phyloP scores from a whole-genome alignment of 2,113 vertebrate genomes.

The Rissa tridactyla region DNA sequence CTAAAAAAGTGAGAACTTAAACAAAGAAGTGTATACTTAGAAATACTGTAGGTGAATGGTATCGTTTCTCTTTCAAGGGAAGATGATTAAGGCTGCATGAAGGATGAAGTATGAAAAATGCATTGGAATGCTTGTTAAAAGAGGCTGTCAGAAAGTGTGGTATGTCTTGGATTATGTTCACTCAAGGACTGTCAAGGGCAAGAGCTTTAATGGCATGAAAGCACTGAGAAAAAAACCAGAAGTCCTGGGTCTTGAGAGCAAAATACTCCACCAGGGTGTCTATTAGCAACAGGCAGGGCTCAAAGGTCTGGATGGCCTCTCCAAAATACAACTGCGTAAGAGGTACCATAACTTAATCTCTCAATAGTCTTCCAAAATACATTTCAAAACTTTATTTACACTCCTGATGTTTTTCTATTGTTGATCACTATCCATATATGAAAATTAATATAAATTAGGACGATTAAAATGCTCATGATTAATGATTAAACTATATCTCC shows the following conservation, averaged over 20 bases:
- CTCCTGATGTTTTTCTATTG: neutral
- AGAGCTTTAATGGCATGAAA: slow-evolving; percentile 47
- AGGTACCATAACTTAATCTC: neutral
- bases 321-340: neutral
- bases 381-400: neutral
- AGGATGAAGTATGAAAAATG: slow-evolving; percentile 56
- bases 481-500: neutral
- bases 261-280: neutral
- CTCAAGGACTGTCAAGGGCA: slow-evolving; percentile 14
- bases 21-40: slow-evolving; percentile 11
- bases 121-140: slow-evolving; percentile 54
- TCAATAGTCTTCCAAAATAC: neutral
- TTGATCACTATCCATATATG: neutral
- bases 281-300: neutral
- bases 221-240: neutral
- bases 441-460: neutral
- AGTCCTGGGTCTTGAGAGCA: neutral
- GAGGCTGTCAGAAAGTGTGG: slow-evolving; percentile 29
- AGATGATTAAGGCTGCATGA: slow-evolving; percentile 30
- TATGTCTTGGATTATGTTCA: slow-evolving; percentile 49
- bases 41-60: neutral
- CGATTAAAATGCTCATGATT: neutral
- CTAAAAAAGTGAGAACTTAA: neutral
- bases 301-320: neutral
- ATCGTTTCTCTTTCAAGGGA: neutral